Evolutionary conservation across 2,113 vertebrate species (phyloP).

Genomic region (Pteronura brasiliensis): DNA sequence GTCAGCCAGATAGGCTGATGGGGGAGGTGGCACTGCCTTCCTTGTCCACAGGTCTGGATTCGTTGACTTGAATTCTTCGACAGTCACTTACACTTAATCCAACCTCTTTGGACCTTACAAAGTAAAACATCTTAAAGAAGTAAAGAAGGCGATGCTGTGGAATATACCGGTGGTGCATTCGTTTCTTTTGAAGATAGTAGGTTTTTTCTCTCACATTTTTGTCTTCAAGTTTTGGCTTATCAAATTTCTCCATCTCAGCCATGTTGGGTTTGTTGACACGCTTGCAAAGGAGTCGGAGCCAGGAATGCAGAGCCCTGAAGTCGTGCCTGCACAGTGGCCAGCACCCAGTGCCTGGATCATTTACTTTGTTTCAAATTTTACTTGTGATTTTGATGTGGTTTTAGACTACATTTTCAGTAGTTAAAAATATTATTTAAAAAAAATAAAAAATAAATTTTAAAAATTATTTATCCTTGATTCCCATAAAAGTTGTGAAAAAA

Average conservation of each 20-base stretch:
- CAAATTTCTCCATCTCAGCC: background rate
- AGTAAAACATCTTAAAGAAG: background rate
- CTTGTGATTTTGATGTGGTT: background rate
- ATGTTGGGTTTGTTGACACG: rapidly evolving
- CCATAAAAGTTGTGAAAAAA: no score
- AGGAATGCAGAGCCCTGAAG: rapidly evolving
- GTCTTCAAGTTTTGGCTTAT: background rate
- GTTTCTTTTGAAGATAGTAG: background rate
- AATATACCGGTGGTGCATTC: background rate
- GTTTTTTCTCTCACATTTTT: background rate
- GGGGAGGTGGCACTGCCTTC: background rate
- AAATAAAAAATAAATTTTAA: no score
- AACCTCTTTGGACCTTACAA: background rate
- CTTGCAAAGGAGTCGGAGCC: background rate
- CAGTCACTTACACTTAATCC: background rate
- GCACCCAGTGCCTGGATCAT: background rate
- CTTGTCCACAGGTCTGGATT: background rate
- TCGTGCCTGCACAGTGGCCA: background rate
- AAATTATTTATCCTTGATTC: no score
- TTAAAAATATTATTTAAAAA: no score
- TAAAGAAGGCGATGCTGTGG: background rate
- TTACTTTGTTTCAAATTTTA: background rate
- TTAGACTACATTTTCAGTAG: no score
- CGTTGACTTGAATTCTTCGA: background rate
- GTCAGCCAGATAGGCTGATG: background rate